Evolutionary conservation across 2,113 vertebrate species (phyloP).

Genomic region (Odocoileus hemionus): DNA sequence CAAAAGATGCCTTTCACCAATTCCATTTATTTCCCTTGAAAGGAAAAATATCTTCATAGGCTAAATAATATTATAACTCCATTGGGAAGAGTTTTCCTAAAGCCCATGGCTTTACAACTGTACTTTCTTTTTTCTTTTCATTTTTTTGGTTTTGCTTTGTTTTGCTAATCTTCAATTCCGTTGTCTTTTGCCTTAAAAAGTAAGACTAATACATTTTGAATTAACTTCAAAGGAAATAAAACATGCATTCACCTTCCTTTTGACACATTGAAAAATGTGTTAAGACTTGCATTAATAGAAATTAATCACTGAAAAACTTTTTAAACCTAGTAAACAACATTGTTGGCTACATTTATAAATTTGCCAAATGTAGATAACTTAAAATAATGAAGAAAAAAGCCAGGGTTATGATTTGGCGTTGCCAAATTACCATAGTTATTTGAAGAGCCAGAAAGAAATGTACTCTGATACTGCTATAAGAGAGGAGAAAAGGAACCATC

Average conservation of each 20-base stretch:
- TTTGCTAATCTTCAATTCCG: neutral
- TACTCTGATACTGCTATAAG: neutral
- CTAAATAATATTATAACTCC: neutral
- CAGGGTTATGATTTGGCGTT: neutral
- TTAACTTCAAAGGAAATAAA: neutral
- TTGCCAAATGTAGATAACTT: neutral
- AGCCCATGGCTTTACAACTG: neutral
- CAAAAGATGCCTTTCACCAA: neutral
- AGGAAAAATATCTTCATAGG: neutral
- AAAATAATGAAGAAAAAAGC: neutral
- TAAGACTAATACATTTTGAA: neutral
- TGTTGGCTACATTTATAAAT: neutral
- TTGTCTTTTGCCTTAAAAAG: neutral
- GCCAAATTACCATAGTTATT: neutral
- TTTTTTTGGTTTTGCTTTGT: neutral
- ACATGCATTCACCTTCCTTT: neutral
- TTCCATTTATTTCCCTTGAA: neutral
- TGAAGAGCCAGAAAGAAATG: conserved; percentile 25
- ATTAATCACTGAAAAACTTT: neutral
- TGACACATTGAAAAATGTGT: neutral
- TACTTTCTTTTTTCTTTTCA: neutral
- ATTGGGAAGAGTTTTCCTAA: neutral
- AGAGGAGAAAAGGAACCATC: neutral
- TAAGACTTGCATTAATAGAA: neutral
- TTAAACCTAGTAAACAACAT: neutral